Percentiles rank a stretch among this genome's conserved stretches.
phyloP scores from a whole-genome alignment of 2,113 vertebrate genomes.

The Ivindomyrus marchei region DNA sequence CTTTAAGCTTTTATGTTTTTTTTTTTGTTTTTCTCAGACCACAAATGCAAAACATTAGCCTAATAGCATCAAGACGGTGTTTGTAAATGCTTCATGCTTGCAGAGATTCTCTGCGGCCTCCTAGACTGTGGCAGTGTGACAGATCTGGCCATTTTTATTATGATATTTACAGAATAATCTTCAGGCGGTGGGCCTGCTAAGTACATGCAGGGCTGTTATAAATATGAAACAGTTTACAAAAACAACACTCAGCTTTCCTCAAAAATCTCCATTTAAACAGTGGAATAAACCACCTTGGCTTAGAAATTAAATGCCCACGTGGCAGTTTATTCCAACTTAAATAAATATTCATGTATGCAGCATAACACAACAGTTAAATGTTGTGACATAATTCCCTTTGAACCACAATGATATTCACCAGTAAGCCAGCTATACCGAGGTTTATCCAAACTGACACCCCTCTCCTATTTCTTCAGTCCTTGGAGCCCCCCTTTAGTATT shows the following conservation, averaged over 20 bases:
- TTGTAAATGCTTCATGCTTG: background rate
- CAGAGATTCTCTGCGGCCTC: background rate
- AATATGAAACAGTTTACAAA: background rate
- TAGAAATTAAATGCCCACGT: background rate
- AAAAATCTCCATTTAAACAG: background rate
- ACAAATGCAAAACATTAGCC: slow-evolving; percentile 21
- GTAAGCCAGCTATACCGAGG: background rate
- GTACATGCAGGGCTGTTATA: background rate
- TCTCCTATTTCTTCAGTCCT: background rate
- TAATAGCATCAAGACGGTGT: slow-evolving; percentile 19
- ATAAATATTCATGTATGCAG: background rate
- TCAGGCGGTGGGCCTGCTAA: background rate
- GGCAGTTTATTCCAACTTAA: background rate
- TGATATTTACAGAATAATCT: background rate
- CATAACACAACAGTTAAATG: background rate
- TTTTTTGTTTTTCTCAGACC: slow-evolving; percentile 9
- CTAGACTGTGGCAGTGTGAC: background rate
- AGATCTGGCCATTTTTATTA: background rate
- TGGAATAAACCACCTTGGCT: background rate
- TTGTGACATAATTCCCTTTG: background rate
- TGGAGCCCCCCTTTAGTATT: background rate
- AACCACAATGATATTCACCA: background rate
- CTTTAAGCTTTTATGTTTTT: slow-evolving; percentile 24
- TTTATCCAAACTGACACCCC: background rate
- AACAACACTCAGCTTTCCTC: background rate